Conservation (phyloP, 2,888 invertebrate species). For the Liopterus haemorrhoidalis region DNA sequence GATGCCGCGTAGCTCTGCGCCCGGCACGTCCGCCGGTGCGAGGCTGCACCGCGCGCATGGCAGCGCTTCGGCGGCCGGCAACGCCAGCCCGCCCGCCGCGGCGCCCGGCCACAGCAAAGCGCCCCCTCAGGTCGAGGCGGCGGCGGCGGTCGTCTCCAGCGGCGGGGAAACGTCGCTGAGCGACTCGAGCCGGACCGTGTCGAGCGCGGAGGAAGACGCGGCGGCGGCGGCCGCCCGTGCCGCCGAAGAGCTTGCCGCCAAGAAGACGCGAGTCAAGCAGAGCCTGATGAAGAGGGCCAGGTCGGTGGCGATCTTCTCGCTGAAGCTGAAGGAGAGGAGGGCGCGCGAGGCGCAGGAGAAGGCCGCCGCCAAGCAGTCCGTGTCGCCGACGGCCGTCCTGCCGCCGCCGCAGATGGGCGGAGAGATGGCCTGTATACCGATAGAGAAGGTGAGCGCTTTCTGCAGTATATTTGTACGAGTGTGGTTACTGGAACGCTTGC, state of each 20-base stretch:
- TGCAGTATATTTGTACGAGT: neutral
- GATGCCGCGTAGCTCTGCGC: slow-evolving; percentile 36
- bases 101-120: slow-evolving; percentile 17
- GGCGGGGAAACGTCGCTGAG: slow-evolving; percentile 52
- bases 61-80: slow-evolving; percentile 29
- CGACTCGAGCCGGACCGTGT: slow-evolving; percentile 52
- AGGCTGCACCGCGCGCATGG: slow-evolving; percentile 19
- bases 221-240: slow-evolving; percentile 46
- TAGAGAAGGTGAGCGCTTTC: slow-evolving; percentile 57
- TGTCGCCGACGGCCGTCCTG: slow-evolving; percentile 43
- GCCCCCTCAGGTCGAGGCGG: slow-evolving; percentile 22
- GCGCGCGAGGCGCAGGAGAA: slow-evolving; percentile 71
- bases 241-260: slow-evolving; percentile 59
- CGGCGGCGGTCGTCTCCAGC: slow-evolving; percentile 27
- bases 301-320: slow-evolving; percentile 78
- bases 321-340: slow-evolving; percentile 70
- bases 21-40: slow-evolving; percentile 18
- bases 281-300: slow-evolving; percentile 76
- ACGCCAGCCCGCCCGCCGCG: no score
- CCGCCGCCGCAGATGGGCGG: slow-evolving; percentile 66
- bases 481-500: neutral
- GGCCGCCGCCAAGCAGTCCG: slow-evolving; percentile 51
- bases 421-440: slow-evolving; percentile 76
- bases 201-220: slow-evolving; percentile 49
- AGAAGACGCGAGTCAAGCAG: slow-evolving; percentile 62